These are phyloP conservation scores for Gadus chalcogrammus DNA, from an alignment of 2,113 vertebrate species.

Conservation along the genomic window DNA sequence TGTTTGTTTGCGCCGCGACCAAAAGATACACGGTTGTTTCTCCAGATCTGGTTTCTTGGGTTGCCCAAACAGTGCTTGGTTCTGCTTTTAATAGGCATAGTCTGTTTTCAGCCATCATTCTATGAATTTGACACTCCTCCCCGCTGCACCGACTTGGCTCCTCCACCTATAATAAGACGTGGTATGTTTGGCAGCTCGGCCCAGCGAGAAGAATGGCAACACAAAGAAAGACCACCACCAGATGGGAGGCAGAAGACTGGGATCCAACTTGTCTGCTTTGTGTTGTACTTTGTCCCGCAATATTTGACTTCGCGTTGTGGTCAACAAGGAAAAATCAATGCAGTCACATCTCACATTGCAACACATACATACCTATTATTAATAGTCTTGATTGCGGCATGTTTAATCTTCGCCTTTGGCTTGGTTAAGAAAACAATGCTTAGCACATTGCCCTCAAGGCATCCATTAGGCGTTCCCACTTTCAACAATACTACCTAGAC, in stretches of 20 bases:
- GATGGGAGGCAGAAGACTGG: conserved; percentile 16
- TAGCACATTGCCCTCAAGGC: too few species aligned
- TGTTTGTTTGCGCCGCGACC: conserved; percentile 68
- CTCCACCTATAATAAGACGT: conserved; percentile 73
- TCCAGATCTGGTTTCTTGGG: conserved; percentile 64
- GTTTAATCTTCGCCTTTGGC: not conserved
- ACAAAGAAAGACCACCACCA: conserved; percentile 48
- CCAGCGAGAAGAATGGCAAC: conserved; percentile 51
- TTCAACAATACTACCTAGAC: too few species aligned
- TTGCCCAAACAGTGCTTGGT: conserved; percentile 60
- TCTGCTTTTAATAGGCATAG: conserved; percentile 70
- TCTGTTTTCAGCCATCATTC: conserved; percentile 69
- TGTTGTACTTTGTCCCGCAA: conserved; percentile 24
- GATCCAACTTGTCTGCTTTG: conserved; percentile 4
- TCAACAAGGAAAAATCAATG: not conserved
- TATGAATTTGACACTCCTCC: conserved; percentile 66
- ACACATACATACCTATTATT: not conserved
- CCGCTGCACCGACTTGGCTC: conserved; percentile 37
- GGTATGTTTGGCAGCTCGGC: conserved; percentile 67
- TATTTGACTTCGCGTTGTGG: not conserved
- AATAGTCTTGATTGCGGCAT: not conserved
- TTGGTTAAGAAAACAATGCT: not conserved
- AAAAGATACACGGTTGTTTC: conserved; percentile 61
- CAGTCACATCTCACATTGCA: not conserved
- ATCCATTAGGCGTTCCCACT: too few species aligned